Conservation (phyloP, 2,797 vertebrate genomes). For the Scolopax bukidnonensis region DNA sequence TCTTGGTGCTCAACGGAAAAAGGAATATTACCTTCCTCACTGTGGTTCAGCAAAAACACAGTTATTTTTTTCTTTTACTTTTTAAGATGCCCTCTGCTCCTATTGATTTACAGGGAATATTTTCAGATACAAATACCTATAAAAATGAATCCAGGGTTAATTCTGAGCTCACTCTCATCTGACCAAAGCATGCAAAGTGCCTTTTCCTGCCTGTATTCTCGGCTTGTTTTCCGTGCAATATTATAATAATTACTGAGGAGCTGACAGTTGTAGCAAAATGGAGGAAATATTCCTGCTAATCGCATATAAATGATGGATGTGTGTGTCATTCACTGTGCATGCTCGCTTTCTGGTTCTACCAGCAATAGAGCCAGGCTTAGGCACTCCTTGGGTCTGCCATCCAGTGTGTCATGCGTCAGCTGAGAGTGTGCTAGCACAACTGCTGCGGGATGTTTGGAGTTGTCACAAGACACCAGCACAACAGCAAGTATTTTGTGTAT, state of each 20-base stretch:
- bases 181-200: background rate
- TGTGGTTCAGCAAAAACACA: background rate
- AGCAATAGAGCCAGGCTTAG: background rate
- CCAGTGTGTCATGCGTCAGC: background rate
- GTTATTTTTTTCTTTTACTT: background rate
- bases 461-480: background rate
- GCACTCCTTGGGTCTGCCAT: background rate
- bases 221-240: rapidly evolving
- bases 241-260: background rate
- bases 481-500: background rate
- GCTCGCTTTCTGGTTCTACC: background rate
- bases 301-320: background rate
- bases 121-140: background rate
- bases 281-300: background rate
- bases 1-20: background rate
- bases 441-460: background rate
- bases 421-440: background rate
- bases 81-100: background rate
- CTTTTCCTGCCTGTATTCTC: background rate
- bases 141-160: background rate
- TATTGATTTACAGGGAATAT: background rate
- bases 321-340: background rate
- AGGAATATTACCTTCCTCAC: background rate
- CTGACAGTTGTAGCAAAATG: background rate
- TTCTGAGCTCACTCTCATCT: background rate